These are phyloP conservation scores for Rhinophrynus dorsalis DNA, from an alignment of 2,797 vertebrate species.

Conservation along the genomic window DNA sequence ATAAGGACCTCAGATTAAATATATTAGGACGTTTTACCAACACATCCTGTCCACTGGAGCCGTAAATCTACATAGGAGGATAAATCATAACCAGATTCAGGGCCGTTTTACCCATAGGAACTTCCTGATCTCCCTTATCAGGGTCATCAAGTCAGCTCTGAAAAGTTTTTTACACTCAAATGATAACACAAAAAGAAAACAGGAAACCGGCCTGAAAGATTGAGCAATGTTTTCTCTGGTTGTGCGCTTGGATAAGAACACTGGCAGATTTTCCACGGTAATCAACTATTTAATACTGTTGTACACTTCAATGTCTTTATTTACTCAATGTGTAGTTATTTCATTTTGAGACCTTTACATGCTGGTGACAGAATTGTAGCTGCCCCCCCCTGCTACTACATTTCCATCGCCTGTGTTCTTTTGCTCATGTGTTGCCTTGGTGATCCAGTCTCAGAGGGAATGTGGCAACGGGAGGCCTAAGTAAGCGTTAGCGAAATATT, in stretches of 20 bases:
- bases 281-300: neutral
- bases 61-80: slow-evolving; percentile 1
- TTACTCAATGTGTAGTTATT: too few species aligned
- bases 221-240: slow-evolving; percentile 22
- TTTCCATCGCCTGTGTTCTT: too few species aligned
- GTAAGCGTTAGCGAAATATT: too few species aligned
- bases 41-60: slow-evolving; percentile 20
- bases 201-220: slow-evolving; percentile 27
- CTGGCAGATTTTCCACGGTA: neutral
- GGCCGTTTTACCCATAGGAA: neutral
- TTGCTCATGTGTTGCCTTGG: too few species aligned
- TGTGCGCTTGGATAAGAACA: slow-evolving; percentile 2
- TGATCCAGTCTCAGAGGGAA: too few species aligned
- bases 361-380: too few species aligned
- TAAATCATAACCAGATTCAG: slow-evolving; percentile 23
- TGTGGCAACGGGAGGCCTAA: too few species aligned
- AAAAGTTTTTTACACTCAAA: slow-evolving; percentile 32
- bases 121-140: slow-evolving; percentile 32
- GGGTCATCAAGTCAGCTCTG: slow-evolving; percentile 19
- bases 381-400: too few species aligned
- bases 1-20: too few species aligned
- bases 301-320: too few species aligned
- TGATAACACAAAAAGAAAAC: slow-evolving; percentile 36
- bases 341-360: too few species aligned
- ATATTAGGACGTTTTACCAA: too few species aligned